A percentile compares a stretch with the other conserved stretches of the same genome.
Conservation (phyloP, 2,888 invertebrate genomes). For the Acanthosepion esculentum region DNA sequence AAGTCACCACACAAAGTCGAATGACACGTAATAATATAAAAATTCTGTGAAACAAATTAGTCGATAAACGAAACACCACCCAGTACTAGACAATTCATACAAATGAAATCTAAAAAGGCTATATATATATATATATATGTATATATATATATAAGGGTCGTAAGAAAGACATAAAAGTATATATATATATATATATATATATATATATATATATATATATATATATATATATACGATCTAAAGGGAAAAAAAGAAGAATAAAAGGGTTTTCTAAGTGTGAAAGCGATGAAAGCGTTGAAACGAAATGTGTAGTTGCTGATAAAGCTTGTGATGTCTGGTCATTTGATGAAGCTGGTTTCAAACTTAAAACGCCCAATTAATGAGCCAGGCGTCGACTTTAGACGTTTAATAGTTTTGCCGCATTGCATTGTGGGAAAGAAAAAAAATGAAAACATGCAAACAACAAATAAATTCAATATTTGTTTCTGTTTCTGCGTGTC, state of each 20-base stretch:
- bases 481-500: not conserved
- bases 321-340: not conserved
- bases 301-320: not conserved
- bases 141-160: too few species aligned
- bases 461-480: not conserved
- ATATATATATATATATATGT: too few species aligned
- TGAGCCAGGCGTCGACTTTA: not conserved
- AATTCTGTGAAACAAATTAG: not conserved
- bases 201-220: too few species aligned
- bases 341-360: not conserved
- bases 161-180: too few species aligned
- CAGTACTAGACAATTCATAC: not conserved
- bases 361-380: not conserved
- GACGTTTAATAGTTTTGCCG: not conserved
- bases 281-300: not conserved
- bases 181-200: too few species aligned
- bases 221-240: too few species aligned
- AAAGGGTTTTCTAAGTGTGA: not conserved
- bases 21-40: not conserved
- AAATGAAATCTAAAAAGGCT: too few species aligned
- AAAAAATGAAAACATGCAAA: too few species aligned
- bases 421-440: not conserved
- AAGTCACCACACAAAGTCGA: not conserved
- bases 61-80: not conserved
- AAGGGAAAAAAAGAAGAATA: not conserved